phyloP scores from a whole-genome alignment of 1,140 invertebrate species.

The Stratiolaelaps scimitus region DNA sequence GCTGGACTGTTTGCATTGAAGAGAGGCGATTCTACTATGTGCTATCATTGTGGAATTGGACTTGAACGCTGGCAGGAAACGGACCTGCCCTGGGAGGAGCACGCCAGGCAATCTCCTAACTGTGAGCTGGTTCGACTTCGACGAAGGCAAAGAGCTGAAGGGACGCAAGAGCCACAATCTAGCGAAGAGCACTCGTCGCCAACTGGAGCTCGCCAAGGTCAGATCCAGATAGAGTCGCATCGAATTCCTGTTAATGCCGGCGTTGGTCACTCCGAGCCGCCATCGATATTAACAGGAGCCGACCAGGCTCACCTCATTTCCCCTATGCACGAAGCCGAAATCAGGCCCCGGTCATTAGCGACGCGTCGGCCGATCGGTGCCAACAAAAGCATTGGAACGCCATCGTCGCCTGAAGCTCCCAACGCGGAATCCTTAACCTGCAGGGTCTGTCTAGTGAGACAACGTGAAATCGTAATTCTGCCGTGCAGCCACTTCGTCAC shows the following conservation, averaged over 20 bases:
- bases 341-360: not conserved
- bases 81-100: constrained; percentile 72
- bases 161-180: constrained; percentile 33
- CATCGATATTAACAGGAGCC: not conserved
- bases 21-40: constrained; percentile 42
- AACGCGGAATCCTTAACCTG: constrained; percentile 63
- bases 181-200: constrained; percentile 34
- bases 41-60: constrained; percentile 68
- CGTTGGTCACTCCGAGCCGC: not conserved
- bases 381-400: constrained; percentile 48
- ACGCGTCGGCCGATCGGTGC: not conserved
- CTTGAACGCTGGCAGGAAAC: constrained; percentile 69
- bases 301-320: not conserved
- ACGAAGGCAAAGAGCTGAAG: constrained; percentile 42
- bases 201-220: not conserved
- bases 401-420: constrained; percentile 46
- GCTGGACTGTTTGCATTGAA: not conserved
- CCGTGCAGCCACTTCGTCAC: constrained; percentile 76
- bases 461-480: constrained; percentile 69
- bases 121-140: constrained; percentile 58
- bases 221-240: not conserved
- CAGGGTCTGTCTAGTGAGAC: constrained; percentile 78
- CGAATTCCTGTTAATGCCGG: not conserved
- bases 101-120: constrained; percentile 64
- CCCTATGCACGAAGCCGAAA: not conserved